Base-by-base conservation (phyloP, 2,888 invertebrate genomes). In the Andrena camellia region DNA sequence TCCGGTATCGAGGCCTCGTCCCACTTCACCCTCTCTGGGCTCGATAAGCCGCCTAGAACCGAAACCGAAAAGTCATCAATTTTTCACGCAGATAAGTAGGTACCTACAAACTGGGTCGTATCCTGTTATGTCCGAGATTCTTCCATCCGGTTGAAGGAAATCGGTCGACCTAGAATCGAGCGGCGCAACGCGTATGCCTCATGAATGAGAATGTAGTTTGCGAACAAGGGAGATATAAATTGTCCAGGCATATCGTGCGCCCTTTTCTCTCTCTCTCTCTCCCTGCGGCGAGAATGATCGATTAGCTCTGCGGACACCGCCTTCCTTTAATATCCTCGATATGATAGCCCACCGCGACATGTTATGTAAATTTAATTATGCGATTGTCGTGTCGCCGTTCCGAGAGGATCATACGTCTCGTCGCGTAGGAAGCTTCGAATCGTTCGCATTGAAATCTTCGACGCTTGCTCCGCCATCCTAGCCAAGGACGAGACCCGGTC, bases 61-160 rank as follows among this genome's bases (percentile, higher is more conserved):
- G 67, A 33, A 13, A 23, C 31, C 50, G 70, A 71, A 70, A 35
- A 69, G 73, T 67, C 72, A 69, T 83, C 73, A 63, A 73, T 83
- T 77, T 76, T 67, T 72, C 59, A 77, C 81, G 59, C 17, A 62
- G 75, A 74, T 77, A 70, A 77, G 69, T 62, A n/a, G n/a, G n/a
- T n/a, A n/a, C n/a, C n/a, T n/a, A 57, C 20, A 59, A 81, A 81
- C 50, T 67, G 77, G 73, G 66, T 70, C 84, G 76, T 71, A 62
- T 31, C 63, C 74, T 50, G 48, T 60, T 54, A n/a, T 6, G 20
- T 4, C n/a, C 10, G 10, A 23, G 17, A 26, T 23, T 48, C 33
- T 60, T 20, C 29, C 42, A 6, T 62, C 0, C 42, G 8, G 50
- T 5, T 29, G n/a, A 64, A 63, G 60, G 42, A 57, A 75, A 69